phyloP scores from a whole-genome alignment of 2,113 vertebrate genomes.

The Amazona vittata region DNA sequence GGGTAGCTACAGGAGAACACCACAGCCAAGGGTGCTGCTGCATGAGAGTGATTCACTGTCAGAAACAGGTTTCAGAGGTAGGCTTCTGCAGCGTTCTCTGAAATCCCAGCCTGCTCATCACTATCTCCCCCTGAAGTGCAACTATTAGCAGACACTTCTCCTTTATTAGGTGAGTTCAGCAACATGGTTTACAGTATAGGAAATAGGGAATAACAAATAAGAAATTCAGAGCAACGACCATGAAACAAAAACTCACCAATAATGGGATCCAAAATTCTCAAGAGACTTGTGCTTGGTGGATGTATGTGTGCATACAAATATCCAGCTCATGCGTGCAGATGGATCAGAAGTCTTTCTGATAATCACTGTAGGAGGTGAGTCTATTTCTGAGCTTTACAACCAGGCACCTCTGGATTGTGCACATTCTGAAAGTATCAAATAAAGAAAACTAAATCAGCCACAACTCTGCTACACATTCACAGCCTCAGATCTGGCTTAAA shows the following conservation, averaged over 20 bases:
- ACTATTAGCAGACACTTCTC: not conserved
- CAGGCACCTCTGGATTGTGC: not conserved
- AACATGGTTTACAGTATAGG: not conserved
- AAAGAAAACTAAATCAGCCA: not conserved
- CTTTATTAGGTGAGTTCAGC: not conserved
- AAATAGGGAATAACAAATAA: constrained; percentile 7
- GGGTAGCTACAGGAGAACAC: not conserved
- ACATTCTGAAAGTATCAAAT: not conserved
- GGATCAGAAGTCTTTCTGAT: not conserved
- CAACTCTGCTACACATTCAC: not conserved
- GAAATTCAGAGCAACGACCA: constrained; percentile 3
- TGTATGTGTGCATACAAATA: not conserved
- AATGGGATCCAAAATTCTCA: not conserved
- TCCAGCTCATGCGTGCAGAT: not conserved
- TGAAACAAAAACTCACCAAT: constrained; percentile 2
- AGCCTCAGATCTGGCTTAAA: not conserved
- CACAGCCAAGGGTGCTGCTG: not conserved
- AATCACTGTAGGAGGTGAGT: not conserved
- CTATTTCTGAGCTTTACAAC: not conserved
- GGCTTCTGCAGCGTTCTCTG: not conserved
- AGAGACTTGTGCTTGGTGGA: not conserved
- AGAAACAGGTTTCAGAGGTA: not conserved
- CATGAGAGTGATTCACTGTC: not conserved
- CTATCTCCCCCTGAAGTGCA: not conserved
- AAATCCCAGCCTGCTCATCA: not conserved